Conservation (phyloP, 2,113 vertebrate genomes). For the Corythornis cristatus region DNA sequence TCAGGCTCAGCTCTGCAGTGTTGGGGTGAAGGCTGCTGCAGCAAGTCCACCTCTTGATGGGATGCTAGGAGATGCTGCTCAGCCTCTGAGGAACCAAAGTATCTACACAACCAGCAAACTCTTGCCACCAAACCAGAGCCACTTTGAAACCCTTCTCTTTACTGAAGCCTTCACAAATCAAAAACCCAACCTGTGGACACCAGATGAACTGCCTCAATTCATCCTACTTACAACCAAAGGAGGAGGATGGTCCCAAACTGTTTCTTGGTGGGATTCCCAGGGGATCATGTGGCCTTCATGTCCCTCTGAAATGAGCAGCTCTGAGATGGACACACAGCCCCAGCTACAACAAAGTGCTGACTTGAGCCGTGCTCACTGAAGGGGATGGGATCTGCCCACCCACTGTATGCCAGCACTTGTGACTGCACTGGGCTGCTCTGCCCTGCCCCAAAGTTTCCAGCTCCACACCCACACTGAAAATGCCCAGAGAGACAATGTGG, state of each 20-base stretch:
- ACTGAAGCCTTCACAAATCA: background rate
- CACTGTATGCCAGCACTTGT: fast-evolving
- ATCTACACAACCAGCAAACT: background rate
- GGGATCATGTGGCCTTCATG: background rate
- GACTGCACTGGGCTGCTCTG: background rate
- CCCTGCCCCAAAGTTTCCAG: background rate
- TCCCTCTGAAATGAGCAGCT: background rate
- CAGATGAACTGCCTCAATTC: background rate
- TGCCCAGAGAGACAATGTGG: background rate
- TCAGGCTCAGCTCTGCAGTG: fast-evolving
- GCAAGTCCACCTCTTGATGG: background rate
- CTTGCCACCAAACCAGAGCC: background rate
- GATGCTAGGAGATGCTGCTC: background rate
- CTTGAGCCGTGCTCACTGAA: background rate
- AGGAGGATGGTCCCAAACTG: background rate
- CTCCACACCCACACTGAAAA: background rate
- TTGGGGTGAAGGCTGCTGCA: background rate
- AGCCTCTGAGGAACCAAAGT: background rate
- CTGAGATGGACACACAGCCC: background rate
- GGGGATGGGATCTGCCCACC: background rate
- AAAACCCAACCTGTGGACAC: background rate
- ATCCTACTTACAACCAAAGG: background rate
- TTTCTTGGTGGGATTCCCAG: background rate
- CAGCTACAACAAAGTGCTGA: background rate
- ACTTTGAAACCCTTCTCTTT: background rate